Percentiles rank a stretch among this genome's conserved stretches.
These are phyloP conservation scores for Machimus rusticus DNA, from an alignment of 2,888 invertebrate species.

Conservation along the genomic window DNA sequence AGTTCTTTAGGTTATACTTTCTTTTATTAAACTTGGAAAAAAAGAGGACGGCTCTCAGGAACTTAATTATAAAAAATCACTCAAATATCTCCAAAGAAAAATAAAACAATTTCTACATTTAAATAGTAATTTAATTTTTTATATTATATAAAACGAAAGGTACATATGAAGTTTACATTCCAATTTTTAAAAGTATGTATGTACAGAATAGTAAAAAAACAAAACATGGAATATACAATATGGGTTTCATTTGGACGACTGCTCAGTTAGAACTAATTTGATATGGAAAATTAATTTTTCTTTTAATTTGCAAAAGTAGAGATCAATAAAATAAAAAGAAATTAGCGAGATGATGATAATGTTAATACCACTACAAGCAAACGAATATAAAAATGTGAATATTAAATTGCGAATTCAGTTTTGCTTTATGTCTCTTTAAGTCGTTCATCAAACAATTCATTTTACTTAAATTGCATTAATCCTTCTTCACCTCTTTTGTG, in stretches of 20 bases:
- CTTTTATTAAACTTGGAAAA: too few relatives aligned
- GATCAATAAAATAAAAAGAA: neutral
- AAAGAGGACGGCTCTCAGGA: too few relatives aligned
- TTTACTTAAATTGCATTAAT: neutral
- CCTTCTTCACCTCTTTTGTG: neutral
- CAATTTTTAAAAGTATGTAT: neutral
- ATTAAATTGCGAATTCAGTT: neutral
- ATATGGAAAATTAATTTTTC: neutral
- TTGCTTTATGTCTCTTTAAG: too few relatives aligned
- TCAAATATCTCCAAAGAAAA: neutral
- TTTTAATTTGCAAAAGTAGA: neutral
- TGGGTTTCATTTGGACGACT: neutral
- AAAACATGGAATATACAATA: neutral
- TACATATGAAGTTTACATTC: neutral
- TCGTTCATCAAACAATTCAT: too few relatives aligned
- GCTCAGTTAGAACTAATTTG: neutral
- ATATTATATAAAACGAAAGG: slow-evolving; percentile 2
- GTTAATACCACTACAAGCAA: neutral
- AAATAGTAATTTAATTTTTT: slow-evolving; percentile 1
- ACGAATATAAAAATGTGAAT: neutral
- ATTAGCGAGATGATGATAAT: neutral
- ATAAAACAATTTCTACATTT: neutral
- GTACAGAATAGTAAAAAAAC: neutral
- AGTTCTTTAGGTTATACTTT: too few relatives aligned
- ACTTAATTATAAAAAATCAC: too few relatives aligned